phyloP scores from a whole-genome alignment of 2,797 vertebrate genomes.

The Diplodus sargus region DNA sequence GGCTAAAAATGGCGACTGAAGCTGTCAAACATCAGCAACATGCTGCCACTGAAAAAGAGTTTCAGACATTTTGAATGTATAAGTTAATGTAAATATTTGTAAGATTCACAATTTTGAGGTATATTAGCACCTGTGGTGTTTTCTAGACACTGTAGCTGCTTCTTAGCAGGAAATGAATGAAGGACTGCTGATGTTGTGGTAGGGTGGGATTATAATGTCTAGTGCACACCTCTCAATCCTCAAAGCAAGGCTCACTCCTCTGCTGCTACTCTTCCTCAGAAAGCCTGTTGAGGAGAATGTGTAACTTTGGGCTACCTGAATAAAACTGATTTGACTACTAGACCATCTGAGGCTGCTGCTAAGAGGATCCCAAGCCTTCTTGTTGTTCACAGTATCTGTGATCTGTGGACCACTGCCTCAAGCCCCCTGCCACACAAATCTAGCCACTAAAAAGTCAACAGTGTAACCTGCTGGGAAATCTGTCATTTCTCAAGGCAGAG shows the following conservation, averaged over 20 bases:
- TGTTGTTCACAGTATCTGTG: no score
- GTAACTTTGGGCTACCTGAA: neutral
- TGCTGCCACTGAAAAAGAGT: no score
- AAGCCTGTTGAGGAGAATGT: neutral
- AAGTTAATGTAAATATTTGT: no score
- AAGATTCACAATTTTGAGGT: no score
- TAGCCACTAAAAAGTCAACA: neutral
- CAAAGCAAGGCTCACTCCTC: neutral
- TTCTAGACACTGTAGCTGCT: no score
- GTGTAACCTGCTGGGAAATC: neutral
- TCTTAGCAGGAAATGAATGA: no score
- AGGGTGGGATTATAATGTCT: neutral
- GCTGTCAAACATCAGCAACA: no score
- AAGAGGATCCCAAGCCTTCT: neutral
- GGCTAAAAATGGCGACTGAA: no score
- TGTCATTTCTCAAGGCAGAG: neutral
- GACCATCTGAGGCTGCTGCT: neutral
- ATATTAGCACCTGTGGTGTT: no score
- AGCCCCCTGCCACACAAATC: neutral
- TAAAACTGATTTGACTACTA: neutral
- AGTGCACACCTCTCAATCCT: neutral
- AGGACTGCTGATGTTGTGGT: neutral
- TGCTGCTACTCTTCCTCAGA: neutral
- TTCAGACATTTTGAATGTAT: no score
- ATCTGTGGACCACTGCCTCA: neutral